Evolutionary conservation across 2,888 invertebrate species (phyloP).

Genomic region (Calameuta pallipes): DNA sequence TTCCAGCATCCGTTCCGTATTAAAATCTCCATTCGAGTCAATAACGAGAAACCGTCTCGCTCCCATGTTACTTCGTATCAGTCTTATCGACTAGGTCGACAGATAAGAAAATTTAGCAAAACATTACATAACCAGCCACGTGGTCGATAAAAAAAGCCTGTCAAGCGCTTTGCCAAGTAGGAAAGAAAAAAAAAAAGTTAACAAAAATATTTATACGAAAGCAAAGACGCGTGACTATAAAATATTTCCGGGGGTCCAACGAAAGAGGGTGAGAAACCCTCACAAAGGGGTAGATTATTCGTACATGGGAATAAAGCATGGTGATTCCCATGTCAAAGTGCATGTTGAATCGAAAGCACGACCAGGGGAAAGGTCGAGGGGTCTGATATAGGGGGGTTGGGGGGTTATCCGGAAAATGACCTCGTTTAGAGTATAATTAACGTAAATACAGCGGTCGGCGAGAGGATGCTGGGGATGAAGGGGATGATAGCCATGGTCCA

Average conservation of each 20-base stretch:
- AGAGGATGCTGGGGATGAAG: no score
- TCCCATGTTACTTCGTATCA: no score
- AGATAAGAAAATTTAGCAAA: no score
- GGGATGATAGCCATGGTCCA: background rate
- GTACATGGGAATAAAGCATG: background rate
- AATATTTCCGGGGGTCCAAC: background rate
- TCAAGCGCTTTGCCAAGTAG: background rate
- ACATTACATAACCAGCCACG: background rate
- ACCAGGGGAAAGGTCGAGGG: background rate
- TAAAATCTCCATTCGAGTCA: background rate
- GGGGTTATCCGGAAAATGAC: background rate
- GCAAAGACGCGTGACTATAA: background rate
- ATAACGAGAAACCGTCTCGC: background rate
- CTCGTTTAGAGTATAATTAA: conserved; percentile 1
- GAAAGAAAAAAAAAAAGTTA: background rate
- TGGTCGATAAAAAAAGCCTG: background rate
- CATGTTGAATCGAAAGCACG: background rate
- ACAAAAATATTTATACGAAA: background rate
- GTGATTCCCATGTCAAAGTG: background rate
- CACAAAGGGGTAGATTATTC: background rate
- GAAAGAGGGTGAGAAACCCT: background rate
- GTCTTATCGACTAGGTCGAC: no score
- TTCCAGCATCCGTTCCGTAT: background rate
- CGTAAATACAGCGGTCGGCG: background rate
- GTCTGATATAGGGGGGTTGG: background rate